A percentile compares a stretch with the other conserved stretches of the same genome.
phyloP scores from a whole-genome alignment of 2,888 invertebrate genomes.

The Bursaphelenchus okinawaensis region DNA sequence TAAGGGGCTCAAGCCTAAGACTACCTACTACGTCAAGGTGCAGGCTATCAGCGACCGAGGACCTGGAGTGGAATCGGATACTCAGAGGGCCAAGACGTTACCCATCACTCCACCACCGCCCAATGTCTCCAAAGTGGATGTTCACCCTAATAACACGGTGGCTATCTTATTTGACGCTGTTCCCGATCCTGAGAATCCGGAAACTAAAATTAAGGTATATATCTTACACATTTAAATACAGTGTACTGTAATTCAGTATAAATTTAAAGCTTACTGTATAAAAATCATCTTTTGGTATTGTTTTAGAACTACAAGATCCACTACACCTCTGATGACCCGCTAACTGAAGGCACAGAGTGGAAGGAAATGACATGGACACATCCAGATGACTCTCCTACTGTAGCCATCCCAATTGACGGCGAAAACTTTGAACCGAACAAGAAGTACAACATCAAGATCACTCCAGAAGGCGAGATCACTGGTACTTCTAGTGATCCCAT shows the following conservation, averaged over 20 bases:
- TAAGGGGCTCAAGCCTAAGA: conserved; percentile 45
- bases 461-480: conserved; percentile 52
- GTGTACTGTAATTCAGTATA: background rate
- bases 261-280: background rate
- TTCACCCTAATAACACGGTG: conserved; percentile 53
- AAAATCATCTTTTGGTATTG: background rate
- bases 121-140: conserved; percentile 28
- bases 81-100: conserved; percentile 43
- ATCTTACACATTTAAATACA: background rate
- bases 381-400: conserved; percentile 37
- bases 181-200: conserved; percentile 48
- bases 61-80: conserved; percentile 50
- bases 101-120: conserved; percentile 37
- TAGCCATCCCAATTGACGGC: conserved; percentile 46
- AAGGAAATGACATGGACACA: conserved; percentile 48
- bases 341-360: conserved; percentile 50
- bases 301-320: conserved; percentile 47
- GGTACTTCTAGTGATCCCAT: conserved; percentile 41
- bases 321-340: conserved; percentile 52
- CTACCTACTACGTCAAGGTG: conserved; percentile 45
- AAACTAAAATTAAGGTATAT: conserved; percentile 36
- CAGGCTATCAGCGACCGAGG: conserved; percentile 55
- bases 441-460: conserved; percentile 48
- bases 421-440: conserved; percentile 56
- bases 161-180: conserved; percentile 41